phyloP scores from a whole-genome alignment of 2,113 vertebrate genomes.

The Pampusana beccarii region DNA sequence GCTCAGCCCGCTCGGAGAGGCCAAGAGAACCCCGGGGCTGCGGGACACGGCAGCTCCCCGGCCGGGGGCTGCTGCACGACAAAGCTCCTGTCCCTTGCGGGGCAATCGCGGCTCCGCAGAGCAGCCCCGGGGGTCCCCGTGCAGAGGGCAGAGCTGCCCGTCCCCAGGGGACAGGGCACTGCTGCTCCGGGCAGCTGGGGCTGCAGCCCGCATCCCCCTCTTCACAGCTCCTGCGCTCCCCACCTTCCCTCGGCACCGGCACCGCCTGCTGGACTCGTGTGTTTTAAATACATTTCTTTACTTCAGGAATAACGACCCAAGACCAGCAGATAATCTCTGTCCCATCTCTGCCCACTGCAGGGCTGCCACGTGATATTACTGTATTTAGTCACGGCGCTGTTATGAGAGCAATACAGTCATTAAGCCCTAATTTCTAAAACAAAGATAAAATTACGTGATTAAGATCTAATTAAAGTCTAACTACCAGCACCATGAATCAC shows the following conservation, averaged over 20 bases:
- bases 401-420: conserved; percentile 18
- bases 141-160: too few relatives aligned
- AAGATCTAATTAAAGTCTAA: conserved; percentile 43
- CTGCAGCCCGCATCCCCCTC: not conserved
- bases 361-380: not conserved
- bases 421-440: conserved; percentile 38
- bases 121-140: too few relatives aligned
- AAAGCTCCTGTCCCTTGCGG: too few relatives aligned
- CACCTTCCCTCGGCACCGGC: not conserved
- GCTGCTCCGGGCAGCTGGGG: too few relatives aligned
- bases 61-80: too few relatives aligned
- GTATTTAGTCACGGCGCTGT: not conserved
- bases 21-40: not conserved
- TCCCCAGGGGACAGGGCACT: too few relatives aligned
- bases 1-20: accelerated
- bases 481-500: conserved; percentile 17
- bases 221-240: too few relatives aligned
- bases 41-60: not conserved
- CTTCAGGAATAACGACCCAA: not conserved
- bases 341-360: not conserved
- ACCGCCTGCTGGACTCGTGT: not conserved
- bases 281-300: not conserved
- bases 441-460: conserved; percentile 46
- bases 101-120: too few relatives aligned
- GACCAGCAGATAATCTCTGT: not conserved